Percentiles rank a stretch among this genome's conserved stretches.
Evolutionary conservation across 2,888 invertebrate genomes (phyloP).

Genomic region (Drymonia ruficornis): DNA sequence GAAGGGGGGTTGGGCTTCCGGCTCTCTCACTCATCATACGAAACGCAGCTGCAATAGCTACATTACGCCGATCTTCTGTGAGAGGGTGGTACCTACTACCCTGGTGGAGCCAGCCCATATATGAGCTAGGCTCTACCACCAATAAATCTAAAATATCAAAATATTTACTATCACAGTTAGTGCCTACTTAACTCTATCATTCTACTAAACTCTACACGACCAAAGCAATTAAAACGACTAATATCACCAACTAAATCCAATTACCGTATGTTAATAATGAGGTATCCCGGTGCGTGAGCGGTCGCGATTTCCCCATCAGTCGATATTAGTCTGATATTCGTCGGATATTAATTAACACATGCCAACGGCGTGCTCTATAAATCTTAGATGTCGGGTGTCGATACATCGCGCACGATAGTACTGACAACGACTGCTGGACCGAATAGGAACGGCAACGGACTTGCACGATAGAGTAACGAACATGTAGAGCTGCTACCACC

Average conservation of each 20-base stretch:
- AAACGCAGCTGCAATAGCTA: no score
- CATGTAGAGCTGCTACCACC: not conserved
- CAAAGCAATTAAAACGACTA: not conserved
- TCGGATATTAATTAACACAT: conserved; percentile 76
- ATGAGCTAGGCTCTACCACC: no score
- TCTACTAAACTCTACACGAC: not conserved
- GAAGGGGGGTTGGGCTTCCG: no score
- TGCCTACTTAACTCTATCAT: no score
- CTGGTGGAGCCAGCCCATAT: no score
- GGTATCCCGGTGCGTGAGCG: conserved; percentile 1
- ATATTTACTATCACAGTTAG: no score
- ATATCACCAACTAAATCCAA: conserved; percentile 31
- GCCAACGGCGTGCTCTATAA: conserved; percentile 63
- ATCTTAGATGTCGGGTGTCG: conserved; percentile 68
- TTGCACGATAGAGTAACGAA: not conserved
- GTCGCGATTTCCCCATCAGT: conserved; percentile 2
- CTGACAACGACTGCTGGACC: conserved; percentile 14
- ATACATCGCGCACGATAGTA: conserved; percentile 53
- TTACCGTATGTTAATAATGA: not conserved
- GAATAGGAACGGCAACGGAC: conserved; percentile 9
- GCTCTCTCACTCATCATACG: no score
- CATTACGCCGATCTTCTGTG: no score
- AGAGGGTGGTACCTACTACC: no score
- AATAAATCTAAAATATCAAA: no score
- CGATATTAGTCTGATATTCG: conserved; percentile 51